These are phyloP conservation scores for Tipula confusa DNA, from an alignment of 2,888 invertebrate genomes.

Conservation along the genomic window DNA sequence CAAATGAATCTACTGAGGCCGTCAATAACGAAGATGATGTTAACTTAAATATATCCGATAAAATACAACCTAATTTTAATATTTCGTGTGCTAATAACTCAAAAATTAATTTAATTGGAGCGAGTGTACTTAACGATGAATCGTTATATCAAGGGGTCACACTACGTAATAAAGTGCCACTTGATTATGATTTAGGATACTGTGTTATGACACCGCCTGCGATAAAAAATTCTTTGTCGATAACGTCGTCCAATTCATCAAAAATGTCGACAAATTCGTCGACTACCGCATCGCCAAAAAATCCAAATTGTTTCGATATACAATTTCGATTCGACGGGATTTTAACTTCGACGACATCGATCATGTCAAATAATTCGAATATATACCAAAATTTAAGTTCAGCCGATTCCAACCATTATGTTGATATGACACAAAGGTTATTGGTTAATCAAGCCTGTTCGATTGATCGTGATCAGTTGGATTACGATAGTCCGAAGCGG, in stretches of 20 bases:
- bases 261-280: background rate
- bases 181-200: background rate
- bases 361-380: background rate
- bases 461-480: background rate
- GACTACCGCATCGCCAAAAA: background rate
- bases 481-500: background rate
- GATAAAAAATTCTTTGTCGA: background rate
- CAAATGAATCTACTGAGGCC: slow-evolving; percentile 9
- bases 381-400: background rate
- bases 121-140: slow-evolving; percentile 37
- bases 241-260: background rate
- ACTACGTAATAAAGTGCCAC: background rate
- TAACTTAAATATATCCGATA: slow-evolving; percentile 46
- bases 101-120: slow-evolving; percentile 46
- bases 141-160: background rate
- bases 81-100: slow-evolving; percentile 46
- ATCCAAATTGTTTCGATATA: slow-evolving; percentile 5
- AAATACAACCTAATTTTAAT: slow-evolving; percentile 47
- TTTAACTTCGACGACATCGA: background rate
- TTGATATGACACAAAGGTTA: background rate
- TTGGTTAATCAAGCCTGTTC: background rate
- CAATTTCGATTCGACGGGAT: slow-evolving; percentile 27
- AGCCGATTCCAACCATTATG: background rate
- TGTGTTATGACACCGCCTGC: background rate
- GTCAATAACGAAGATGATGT: slow-evolving; percentile 35